Evolutionary conservation across 2,797 vertebrate species (phyloP).

Genomic region (Echiichthys vipera): DNA sequence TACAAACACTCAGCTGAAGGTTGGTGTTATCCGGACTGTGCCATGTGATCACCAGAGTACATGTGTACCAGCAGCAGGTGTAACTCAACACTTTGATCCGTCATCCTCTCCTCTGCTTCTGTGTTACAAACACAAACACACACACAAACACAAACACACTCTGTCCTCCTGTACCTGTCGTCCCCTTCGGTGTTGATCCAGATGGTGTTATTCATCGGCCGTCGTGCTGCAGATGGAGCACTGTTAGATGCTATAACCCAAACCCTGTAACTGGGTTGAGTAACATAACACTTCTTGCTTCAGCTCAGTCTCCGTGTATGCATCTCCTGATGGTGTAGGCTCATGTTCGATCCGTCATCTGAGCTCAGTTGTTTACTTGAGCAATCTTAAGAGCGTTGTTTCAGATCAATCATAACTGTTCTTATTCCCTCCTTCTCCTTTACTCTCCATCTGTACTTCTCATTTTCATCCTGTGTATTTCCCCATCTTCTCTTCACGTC

Average conservation of each 20-base stretch:
- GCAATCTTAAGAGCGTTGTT: slow-evolving; percentile 20
- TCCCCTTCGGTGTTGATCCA: slow-evolving; percentile 53
- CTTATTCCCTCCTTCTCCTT: slow-evolving; percentile 9
- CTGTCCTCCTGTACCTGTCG: slow-evolving; percentile 50
- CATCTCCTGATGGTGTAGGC: background rate
- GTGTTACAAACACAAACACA: slow-evolving; percentile 12
- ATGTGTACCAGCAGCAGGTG: slow-evolving; percentile 64
- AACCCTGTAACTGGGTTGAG: slow-evolving; percentile 33
- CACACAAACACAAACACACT: slow-evolving; percentile 13
- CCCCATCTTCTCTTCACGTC: background rate
- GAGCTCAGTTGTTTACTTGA: background rate
- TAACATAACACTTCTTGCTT: slow-evolving; percentile 13
- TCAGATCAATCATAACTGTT: slow-evolving; percentile 16
- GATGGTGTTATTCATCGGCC: slow-evolving; percentile 67
- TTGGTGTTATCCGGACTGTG: slow-evolving; percentile 32
- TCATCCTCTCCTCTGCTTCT: slow-evolving; percentile 23
- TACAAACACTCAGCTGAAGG: slow-evolving; percentile 35
- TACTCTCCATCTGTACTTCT: slow-evolving; percentile 11
- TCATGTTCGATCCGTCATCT: slow-evolving; percentile 7
- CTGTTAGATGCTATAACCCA: slow-evolving; percentile 29
- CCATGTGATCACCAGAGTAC: slow-evolving; percentile 45
- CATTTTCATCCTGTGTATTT: slow-evolving; percentile 25
- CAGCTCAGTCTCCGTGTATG: slow-evolving; percentile 3
- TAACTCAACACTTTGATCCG: slow-evolving; percentile 64
- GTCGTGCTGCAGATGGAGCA: slow-evolving; percentile 53